A percentile compares a stretch with the other conserved stretches of the same genome.
phyloP scores from a whole-genome alignment of 2,888 invertebrate species.

The Lasioglossum pauxillum region DNA sequence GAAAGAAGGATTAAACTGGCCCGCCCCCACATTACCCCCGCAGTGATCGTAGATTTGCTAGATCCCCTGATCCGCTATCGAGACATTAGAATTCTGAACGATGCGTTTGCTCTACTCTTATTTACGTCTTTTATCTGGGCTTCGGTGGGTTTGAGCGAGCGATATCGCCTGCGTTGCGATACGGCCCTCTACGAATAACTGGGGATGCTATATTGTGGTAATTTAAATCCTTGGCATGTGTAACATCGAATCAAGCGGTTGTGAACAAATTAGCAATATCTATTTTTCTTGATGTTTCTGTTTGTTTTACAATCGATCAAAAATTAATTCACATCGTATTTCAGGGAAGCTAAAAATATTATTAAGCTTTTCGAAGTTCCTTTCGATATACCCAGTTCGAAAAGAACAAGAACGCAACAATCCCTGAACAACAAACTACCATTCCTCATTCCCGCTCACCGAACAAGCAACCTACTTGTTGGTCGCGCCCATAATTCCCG shows the following conservation, averaged over 20 bases:
- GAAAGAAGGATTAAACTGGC: conserved; percentile 59
- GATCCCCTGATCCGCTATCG: conserved; percentile 28
- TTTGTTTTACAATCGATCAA: too few species aligned
- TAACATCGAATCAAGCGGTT: too few species aligned
- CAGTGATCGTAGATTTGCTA: conserved; percentile 35
- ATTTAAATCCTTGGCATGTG: not conserved
- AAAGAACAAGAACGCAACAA: not conserved
- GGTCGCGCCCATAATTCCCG: not conserved
- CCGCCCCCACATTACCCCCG: conserved; percentile 35
- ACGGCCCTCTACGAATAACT: not conserved
- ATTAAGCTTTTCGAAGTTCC: not conserved
- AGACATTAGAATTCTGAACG: conserved; percentile 28
- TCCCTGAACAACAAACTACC: not conserved
- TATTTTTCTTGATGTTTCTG: too few species aligned
- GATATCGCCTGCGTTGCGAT: not conserved
- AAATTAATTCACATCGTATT: not conserved
- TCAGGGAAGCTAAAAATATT: not conserved
- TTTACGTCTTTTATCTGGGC: not conserved
- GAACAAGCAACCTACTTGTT: conserved; percentile 8
- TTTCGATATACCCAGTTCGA: not conserved
- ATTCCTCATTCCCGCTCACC: not conserved
- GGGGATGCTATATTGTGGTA: not conserved
- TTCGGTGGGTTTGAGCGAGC: not conserved
- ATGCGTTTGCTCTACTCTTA: not conserved
- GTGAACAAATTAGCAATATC: too few species aligned